Evolutionary conservation across 2,113 vertebrate species (phyloP), one percentile per base, ranked within the genome.

Genomic region (Siniperca knerii): DNA sequence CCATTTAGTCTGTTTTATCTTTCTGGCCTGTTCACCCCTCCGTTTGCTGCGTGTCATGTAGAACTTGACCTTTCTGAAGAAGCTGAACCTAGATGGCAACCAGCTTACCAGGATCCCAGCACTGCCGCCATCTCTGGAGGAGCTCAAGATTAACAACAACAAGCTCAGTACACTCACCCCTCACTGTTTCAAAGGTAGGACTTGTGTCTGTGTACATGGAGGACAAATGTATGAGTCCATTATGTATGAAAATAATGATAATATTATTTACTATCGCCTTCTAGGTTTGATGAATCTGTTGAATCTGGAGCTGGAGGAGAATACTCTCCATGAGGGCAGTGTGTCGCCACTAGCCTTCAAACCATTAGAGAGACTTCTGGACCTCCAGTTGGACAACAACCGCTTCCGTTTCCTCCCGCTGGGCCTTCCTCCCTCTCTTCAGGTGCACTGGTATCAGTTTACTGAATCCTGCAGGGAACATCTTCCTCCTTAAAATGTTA

Each of bases 111-210:
- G 77, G 16, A 82, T 96, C 84, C 96, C 96, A 1, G 72, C 40
- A 0, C 92, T 97, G 69, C 96, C 96, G 0, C 0, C 82, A 8
- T 96, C 96, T 52, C 87, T 97, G 46, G 90, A 96, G 81, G 95
- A 97, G 76, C 94, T 97, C 35, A 96, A 94, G 64, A 78, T 97
- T 13, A 97, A 94, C 18, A 88, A 88, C 79, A 96, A 97, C 90
- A 88, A 91, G 64, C 92, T 97, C 10, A 86, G 57, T 48, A 62
- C 92, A 3, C 90, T 97, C 35, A 86, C 89, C 6, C 70, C 60
- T 40, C 80, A 92, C 74, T 95, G 85, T 83, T 96, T 97, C 75
- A 84, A 23, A 90, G 96, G 96, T 96, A 72, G n/a, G 87, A 1
- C 18, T 16, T 33, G 13, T 20, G 23, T 83, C 44, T 42, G 11